Percentiles rank a stretch among this genome's conserved stretches.
These are phyloP conservation scores for Bombus consobrinus DNA, from an alignment of 1,140 invertebrate species.

Conservation along the genomic window DNA sequence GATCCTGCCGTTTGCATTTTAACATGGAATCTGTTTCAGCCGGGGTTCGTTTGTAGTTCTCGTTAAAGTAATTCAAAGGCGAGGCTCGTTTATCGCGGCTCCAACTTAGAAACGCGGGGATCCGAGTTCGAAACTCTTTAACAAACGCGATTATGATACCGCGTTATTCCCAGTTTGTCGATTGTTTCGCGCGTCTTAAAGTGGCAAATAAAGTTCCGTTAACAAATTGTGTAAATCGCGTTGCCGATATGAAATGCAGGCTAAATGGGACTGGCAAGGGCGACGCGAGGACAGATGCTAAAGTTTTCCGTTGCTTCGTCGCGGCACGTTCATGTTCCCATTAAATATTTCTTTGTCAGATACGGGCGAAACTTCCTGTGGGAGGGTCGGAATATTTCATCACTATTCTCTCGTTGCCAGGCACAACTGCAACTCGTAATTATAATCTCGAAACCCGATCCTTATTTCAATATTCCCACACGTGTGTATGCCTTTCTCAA, in stretches of 20 bases:
- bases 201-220: conserved; percentile 27
- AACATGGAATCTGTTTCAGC: not conserved
- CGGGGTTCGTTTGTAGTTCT: not conserved
- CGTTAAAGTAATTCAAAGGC: not conserved
- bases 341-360: conserved; percentile 65
- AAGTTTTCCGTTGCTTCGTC: conserved; percentile 46
- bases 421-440: conserved; percentile 48
- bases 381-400: conserved; percentile 58
- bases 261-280: conserved; percentile 24
- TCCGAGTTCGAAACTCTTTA: not conserved
- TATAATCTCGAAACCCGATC: conserved; percentile 37
- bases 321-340: conserved; percentile 29
- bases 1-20: not conserved
- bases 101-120: not conserved
- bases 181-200: not conserved
- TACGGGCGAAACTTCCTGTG: conserved; percentile 44
- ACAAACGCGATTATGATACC: not conserved
- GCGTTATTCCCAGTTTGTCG: conserved; percentile 13
- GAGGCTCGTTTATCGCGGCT: not conserved
- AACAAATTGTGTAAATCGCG: conserved; percentile 41
- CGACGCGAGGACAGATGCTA: conserved; percentile 20
- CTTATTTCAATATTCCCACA: not conserved
- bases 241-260: conserved; percentile 14
- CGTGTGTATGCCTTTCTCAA: not conserved
- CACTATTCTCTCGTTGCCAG: conserved; percentile 25